Base-by-base conservation (phyloP, 2,797 vertebrate genomes). In the Xenentodon cancila region DNA sequence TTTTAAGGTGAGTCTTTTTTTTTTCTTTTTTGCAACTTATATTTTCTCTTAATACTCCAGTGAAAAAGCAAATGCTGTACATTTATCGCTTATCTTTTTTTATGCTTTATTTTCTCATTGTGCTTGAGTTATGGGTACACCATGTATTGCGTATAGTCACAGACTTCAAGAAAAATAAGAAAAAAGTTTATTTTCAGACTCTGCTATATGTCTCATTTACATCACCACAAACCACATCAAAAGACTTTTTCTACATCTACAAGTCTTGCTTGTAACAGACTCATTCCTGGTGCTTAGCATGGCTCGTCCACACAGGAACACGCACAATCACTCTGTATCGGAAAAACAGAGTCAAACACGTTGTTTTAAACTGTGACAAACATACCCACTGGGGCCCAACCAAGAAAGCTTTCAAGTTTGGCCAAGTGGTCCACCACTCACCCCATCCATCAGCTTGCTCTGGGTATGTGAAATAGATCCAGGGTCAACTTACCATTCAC, bases 391-490 rank as follows among this genome's bases (percentile, higher is more conserved):
- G 50, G 79, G 69, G 75, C 84, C 75, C 67, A 76, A 68, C 71
- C 69, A 70, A 68, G 60, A 80, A 53, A 34, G 65, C 84, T 91
- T 91, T 89, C 75, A 91, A 80, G 72, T 79, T 59, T 40, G 53
- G 80, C 88, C 88, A 92, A 86, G 69, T 69, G 73, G 76, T 82
- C 75, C 57, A 74, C 68, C 56, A 52, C 79, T 85, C 73, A 75
- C 79, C 59, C 68, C 79, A 81, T 90, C 82, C 79, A 64, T 87
- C 84, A 88, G 67, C 68, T 68, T 72, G 81, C 81, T 81, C 64
- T 74, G 79, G 71, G 69, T 62, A 48, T 50, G 47, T 66, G 53
- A 79, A 64, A 65, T 71, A 71, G 59, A 83, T 68, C 55, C 77
- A 80, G 63, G 86, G 62, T 83, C 83, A 88, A 56, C 49, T 78